Evolutionary conservation across 1,140 invertebrate species (phyloP), one percentile per base, ranked within the genome.

Genomic region (Teleopsis dalmanni): DNA sequence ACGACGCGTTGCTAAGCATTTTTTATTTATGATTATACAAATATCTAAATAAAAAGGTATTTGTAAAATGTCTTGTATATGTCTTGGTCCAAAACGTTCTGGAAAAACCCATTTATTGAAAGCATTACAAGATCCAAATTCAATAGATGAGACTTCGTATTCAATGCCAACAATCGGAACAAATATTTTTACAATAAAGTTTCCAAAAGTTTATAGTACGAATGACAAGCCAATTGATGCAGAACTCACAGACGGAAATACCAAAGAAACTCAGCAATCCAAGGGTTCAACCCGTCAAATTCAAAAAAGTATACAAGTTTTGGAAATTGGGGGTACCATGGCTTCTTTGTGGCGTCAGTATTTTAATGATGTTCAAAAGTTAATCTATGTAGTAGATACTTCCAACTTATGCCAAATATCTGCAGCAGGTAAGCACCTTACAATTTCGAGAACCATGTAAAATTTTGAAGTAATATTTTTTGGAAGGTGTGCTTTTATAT

Each of bases 361-460:
- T 60, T 83, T 83, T 43, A 58, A 55, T 40, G 76, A 78, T 45
- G 76, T 85, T 11, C 75, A 76, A 38, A 87, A 85, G 64, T 75
- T 87, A 2, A 81, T 89, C 50, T 88, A 82, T 52, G 84, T 88
- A 2, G 78, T 88, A 9, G 85, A 88, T 59, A 78, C 83, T 0
- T 86, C 84, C 5, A 87, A 88, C 71, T 73, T 87, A 36, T 87
- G 85, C 55, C 85, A 88, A 71, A 87, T 88, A 57, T 85, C 84
- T 11, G 83, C 82, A n/a, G 83, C 85, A 29, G 83, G 83, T 55
- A 3, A 40, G 29, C 13, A 16, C 19, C 13, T 27, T 42, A 10
- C 6, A 10, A 5, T 27, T 27, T 4, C n/a, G n/a, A 3, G n/a
- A 14, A 14, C 33, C n/a, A 16, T 34, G 7, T 16, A 9, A 33